Percentiles rank a stretch among this genome's conserved stretches.
These are phyloP conservation scores for Darevskia mixta DNA, from an alignment of 2,797 vertebrate species.

Conservation along the genomic window DNA sequence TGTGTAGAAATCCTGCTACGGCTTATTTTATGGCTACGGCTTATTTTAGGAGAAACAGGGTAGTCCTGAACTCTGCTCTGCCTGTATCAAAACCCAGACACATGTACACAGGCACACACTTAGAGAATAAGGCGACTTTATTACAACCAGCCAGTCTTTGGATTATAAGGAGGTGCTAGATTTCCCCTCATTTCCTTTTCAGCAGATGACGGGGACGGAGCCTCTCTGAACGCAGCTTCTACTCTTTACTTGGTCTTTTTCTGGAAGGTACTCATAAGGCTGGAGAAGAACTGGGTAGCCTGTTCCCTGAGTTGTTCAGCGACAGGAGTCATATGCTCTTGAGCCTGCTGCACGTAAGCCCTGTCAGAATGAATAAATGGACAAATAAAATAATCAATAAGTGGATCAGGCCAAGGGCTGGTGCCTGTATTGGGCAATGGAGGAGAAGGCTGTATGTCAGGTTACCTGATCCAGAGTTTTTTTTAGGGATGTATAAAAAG, in stretches of 20 bases:
- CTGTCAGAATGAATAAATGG: neutral
- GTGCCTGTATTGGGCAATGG: too few relatives aligned
- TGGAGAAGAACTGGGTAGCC: accelerated
- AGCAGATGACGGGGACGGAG: too few relatives aligned
- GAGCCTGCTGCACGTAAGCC: accelerated
- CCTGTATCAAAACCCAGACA: neutral
- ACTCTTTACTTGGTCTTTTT: neutral
- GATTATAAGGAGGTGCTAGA: neutral
- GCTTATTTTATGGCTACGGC: too few relatives aligned
- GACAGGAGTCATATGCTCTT: accelerated
- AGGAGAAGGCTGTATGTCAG: too few relatives aligned
- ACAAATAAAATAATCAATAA: accelerated
- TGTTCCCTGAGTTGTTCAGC: neutral
- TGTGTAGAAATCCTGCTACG: too few relatives aligned
- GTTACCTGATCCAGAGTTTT: too few relatives aligned
- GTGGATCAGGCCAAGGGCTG: neutral
- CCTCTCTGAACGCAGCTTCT: too few relatives aligned
- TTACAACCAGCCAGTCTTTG: neutral
- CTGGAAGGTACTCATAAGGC: neutral
- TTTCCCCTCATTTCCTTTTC: too few relatives aligned
- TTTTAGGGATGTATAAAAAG: too few relatives aligned
- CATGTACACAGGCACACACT: too few relatives aligned
- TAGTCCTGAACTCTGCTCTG: neutral
- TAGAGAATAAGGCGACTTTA: neutral
- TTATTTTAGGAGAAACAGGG: too few relatives aligned